Base-by-base conservation (phyloP, 1,140 invertebrate genomes). In the Diachasma alloeum region DNA sequence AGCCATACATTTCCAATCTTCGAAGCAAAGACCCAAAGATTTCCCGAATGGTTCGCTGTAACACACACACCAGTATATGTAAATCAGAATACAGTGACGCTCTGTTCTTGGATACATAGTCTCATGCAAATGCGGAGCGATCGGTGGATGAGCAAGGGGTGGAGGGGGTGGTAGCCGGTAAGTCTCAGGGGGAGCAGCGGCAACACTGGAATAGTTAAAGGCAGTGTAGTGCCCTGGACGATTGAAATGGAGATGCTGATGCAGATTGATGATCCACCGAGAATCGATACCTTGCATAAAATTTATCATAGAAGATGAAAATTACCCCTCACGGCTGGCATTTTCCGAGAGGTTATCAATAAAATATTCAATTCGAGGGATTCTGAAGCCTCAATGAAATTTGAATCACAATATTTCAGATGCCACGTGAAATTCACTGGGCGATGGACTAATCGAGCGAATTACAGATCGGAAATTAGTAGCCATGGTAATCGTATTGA, bases 201-300 rank as follows among this genome's bases (percentile, higher is more conserved):
- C 0, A 63, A 26, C 48, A 22, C 10, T 26, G 24, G 19, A 63
- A 63, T 63, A 63, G 59, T 26, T 26, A 26, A 8, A 26, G 59
- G 5, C 22, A 31, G 19, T 63, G 19, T 63, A 9, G n/a, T 2
- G 22, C 59, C 66, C 31, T 31, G 48, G 63, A 13, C 63, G 77
- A 80, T 80, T 76, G 79, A 78, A 78, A 80, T 80, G 77, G 73
- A 80, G 74, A 80, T 80, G 53, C 53, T 66, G 44, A 73, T 75
- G 77, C 46, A 73, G 79, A 80, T 79, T 75, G 78, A 80, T 80
- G 79, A 78, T 74, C 37, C 71, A 19, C 39, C 37, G 59, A 63
- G 74, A 63, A 26, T 63, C 24, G 24, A 24, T 63, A 15, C 24
- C 10, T 31, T 15, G 22, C 19, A 63, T 63, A 63, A 63, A 63